Percentiles rank a stretch among this genome's conserved stretches.
phyloP scores from a whole-genome alignment of 2,113 vertebrate genomes.

The Pygoscelis antarcticus region DNA sequence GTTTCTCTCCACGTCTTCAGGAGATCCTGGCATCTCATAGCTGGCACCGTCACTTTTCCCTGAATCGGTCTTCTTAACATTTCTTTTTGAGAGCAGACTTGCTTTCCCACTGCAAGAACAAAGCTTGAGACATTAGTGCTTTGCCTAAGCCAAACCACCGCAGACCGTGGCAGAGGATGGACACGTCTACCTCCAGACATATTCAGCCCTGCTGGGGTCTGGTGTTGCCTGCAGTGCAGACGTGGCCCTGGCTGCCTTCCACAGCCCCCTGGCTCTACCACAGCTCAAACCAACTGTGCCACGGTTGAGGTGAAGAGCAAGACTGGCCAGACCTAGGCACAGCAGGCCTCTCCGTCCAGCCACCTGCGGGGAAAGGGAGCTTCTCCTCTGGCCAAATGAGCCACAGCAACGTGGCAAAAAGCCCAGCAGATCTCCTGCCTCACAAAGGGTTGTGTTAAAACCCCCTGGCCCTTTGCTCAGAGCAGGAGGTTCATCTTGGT shows the following conservation, averaged over 20 bases:
- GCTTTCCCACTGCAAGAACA: slow-evolving; percentile 83
- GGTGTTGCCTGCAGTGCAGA: not conserved
- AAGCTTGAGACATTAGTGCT: slow-evolving; percentile 12
- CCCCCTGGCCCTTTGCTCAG: not conserved
- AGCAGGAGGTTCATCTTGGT: not conserved
- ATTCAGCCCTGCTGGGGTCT: not conserved
- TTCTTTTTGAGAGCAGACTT: slow-evolving; percentile 81
- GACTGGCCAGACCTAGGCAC: not conserved
- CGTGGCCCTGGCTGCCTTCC: not conserved
- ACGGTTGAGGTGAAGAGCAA: not conserved
- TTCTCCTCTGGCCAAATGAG: not conserved
- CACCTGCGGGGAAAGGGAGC: not conserved
- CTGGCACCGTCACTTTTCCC: slow-evolving; percentile 75
- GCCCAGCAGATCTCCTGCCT: not conserved
- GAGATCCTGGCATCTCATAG: slow-evolving; percentile 79
- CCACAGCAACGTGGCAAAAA: fast-evolving
- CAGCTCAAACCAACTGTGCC: not conserved
- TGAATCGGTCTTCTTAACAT: slow-evolving; percentile 83
- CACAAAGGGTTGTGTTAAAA: not conserved
- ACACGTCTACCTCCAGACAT: not conserved
- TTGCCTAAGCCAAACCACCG: not conserved
- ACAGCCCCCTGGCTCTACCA: not conserved
- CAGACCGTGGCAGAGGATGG: not conserved
- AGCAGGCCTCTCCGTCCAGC: not conserved
- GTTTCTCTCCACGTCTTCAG: slow-evolving; percentile 88